Base-by-base conservation (phyloP, 2,888 invertebrate species). In the Lordiphosa andalusiaca region DNA sequence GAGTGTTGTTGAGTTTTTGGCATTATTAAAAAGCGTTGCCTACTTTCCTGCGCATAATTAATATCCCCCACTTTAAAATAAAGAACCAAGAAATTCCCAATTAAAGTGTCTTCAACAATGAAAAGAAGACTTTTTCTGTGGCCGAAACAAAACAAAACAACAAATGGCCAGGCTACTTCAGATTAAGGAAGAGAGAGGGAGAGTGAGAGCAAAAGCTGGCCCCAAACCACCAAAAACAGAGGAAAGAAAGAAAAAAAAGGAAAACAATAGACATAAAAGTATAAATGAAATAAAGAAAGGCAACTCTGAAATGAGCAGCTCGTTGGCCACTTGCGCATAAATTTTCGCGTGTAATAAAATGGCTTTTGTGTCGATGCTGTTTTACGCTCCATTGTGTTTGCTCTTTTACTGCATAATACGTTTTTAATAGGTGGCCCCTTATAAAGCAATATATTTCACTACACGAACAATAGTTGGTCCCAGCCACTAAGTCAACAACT, bases 281-380 rank as follows among this genome's bases (percentile, higher is more conserved):
- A 13, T 36, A 23, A 13, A 35, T 23, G 12, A 41, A 33, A 38
- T 25, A 35, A 16, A 23, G 6, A 33, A 50, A 39, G 51, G 10
- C 16, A 41, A 47, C 25, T 42, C 19, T 19, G 19, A 19, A 30
- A 42, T 23, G 37, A 19, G 21, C 37, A 23, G 39, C 40, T 16
- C 16, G 21, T n/a, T 7, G 53, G 52, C 41, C 51, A 55, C 56
- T 71, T 60, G 52, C 47, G 57, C 67, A 76, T 66, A 71, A 67
- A 69, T 73, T 67, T 47, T 52, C 40, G 63, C 56, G 44, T 69
- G 73, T 54, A 71, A 71, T 80, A 67, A 77, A 77, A 80, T 71
- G 53, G 65, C 71, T 50, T 67, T 70, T 73, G 67, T 69, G 62
- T 54, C 66, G 61, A 76, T 71, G 62, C 67, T 75, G 59, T 64